Evolutionary conservation across 2,797 vertebrate genomes (phyloP).

Genomic region (Melanotaenia parkinsoni): DNA sequence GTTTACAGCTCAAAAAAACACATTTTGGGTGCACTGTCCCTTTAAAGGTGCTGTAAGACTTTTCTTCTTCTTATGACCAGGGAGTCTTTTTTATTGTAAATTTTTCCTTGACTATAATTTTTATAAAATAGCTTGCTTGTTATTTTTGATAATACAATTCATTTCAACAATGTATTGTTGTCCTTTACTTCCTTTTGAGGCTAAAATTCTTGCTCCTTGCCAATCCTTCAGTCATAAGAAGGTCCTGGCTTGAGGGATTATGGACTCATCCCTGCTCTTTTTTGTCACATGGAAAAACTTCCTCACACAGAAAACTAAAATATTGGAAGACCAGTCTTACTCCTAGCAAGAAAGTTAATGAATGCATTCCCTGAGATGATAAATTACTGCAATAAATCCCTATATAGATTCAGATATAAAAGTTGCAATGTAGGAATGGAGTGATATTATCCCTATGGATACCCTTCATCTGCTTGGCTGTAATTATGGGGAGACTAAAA

Average conservation of each 20-base stretch:
- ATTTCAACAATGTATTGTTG: too few species aligned
- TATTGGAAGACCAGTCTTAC: neutral
- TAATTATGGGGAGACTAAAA: conserved; percentile 42
- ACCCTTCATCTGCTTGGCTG: conserved; percentile 27
- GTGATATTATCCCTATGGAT: conserved; percentile 7
- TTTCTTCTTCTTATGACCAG: too few species aligned
- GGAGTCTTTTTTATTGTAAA: too few species aligned
- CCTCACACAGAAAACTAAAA: neutral
- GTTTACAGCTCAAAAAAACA: too few species aligned
- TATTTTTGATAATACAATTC: too few species aligned
- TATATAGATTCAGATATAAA: conserved; percentile 5
- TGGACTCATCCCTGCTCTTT: neutral
- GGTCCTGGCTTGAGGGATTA: conserved; percentile 5
- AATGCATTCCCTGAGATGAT: neutral
- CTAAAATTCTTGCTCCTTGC: too few species aligned
- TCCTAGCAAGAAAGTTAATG: neutral
- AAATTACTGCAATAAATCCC: neutral
- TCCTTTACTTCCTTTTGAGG: too few species aligned
- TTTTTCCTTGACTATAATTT: too few species aligned
- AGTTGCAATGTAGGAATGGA: conserved; percentile 4
- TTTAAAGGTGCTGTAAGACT: too few species aligned
- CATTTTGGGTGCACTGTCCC: too few species aligned
- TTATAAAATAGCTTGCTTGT: too few species aligned
- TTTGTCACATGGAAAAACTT: neutral
- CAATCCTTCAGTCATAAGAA: too few species aligned